A percentile compares a stretch with the other conserved stretches of the same genome.
Conservation (phyloP, 2,113 vertebrate species). For the Oncorhynchus tshawytscha region DNA sequence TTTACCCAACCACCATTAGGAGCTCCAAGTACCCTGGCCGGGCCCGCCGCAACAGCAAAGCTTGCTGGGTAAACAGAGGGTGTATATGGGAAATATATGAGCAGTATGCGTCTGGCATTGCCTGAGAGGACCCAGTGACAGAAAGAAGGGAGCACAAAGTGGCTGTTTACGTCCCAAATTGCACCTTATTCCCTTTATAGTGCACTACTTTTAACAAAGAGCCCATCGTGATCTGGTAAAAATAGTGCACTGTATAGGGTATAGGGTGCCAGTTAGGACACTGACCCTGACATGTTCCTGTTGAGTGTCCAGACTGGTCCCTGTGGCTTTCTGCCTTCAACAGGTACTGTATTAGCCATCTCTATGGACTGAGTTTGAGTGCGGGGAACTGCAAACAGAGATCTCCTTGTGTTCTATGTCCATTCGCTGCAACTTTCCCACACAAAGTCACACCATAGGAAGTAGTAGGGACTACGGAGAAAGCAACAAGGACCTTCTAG, state of each 20-base stretch:
- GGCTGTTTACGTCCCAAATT: too few relatives aligned
- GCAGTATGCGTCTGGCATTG: constrained; percentile 47
- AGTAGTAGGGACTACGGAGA: constrained; percentile 1
- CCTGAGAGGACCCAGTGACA: constrained; percentile 29
- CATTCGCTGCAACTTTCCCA: not conserved
- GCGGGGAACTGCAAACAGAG: constrained; percentile 13
- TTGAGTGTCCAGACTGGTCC: too few relatives aligned
- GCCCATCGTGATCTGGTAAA: too few relatives aligned
- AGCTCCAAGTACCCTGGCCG: constrained; percentile 22
- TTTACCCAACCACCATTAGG: constrained; percentile 53
- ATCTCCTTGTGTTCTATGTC: constrained; percentile 7
- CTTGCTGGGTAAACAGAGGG: constrained; percentile 51
- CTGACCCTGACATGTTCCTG: constrained; percentile 41
- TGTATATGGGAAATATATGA: constrained; percentile 49
- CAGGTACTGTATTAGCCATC: constrained; percentile 31
- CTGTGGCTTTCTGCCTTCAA: constrained; percentile 12
- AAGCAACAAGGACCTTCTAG: constrained; percentile 37
- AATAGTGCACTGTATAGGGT: too few relatives aligned
- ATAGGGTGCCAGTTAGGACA: not conserved
- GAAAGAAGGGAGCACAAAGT: not conserved
- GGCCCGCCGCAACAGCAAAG: constrained; percentile 31
- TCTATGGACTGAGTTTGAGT: constrained; percentile 18
- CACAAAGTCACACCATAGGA: constrained; percentile 9
- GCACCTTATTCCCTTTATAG: too few relatives aligned
- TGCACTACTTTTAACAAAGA: too few relatives aligned